These are phyloP conservation scores for Drosophila teissieri DNA, from an alignment of 1,140 invertebrate species.

Conservation along the genomic window DNA sequence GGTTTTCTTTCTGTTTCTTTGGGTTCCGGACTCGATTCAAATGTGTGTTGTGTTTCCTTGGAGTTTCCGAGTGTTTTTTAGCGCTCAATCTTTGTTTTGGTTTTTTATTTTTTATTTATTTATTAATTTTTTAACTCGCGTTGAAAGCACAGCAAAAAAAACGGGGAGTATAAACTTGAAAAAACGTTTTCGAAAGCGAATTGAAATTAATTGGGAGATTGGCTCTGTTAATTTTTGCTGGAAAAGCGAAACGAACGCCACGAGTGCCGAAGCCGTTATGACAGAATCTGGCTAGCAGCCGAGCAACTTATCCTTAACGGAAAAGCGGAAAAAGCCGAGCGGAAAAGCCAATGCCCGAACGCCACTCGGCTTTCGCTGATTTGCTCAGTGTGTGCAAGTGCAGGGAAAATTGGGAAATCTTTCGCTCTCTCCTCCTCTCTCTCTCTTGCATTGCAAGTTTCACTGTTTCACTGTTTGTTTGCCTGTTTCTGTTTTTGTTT, in stretches of 20 bases:
- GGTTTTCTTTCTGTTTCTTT: not conserved
- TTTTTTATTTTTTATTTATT: not conserved
- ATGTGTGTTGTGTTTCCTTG: not conserved
- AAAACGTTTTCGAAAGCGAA: slow-evolving; percentile 15
- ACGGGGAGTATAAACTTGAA: slow-evolving; percentile 1
- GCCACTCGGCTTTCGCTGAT: not conserved
- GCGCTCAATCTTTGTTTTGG: not conserved
- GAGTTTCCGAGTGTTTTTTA: slow-evolving; percentile 1
- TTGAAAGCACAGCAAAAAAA: slow-evolving; percentile 10
- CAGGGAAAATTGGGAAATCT: slow-evolving; percentile 15
- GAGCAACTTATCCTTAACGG: slow-evolving; percentile 71
- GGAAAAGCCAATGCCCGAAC: slow-evolving; percentile 19
- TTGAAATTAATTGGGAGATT: not conserved
- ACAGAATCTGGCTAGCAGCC: slow-evolving; percentile 79
- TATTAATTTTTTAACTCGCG: not conserved
- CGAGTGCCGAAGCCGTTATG: slow-evolving; percentile 81
- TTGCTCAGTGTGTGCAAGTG: slow-evolving; percentile 1
- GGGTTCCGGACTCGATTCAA: not conserved
- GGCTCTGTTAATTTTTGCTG: slow-evolving; percentile 28
- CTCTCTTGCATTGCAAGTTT: slow-evolving; percentile 19
- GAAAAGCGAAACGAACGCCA: slow-evolving; percentile 72
- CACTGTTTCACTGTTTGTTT: slow-evolving; percentile 28
- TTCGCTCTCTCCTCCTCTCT: slow-evolving; percentile 4
- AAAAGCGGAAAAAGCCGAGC: slow-evolving; percentile 26
- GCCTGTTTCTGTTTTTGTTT: slow-evolving; percentile 13